Evolutionary conservation across 2,797 vertebrate genomes (phyloP), one percentile per base, ranked within the genome.

Genomic region (Spinibarbus caldwelli): DNA sequence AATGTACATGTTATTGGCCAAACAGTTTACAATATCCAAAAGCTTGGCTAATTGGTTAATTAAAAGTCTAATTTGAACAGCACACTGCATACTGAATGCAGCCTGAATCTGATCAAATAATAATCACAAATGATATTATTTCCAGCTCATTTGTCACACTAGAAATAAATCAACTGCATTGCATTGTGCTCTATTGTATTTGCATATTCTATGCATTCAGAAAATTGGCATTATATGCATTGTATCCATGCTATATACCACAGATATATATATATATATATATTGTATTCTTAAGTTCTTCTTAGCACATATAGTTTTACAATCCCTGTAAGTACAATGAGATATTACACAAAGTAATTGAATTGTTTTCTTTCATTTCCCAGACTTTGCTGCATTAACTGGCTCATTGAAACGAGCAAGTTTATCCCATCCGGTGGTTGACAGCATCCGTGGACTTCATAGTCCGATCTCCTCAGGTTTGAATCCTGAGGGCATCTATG

Each of bases 401-500:
- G 97, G 97, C 85, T 98, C 97, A 11, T 91, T 99, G 92, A 99
- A 98, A 90, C 96, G 97, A 9, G 97, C 97, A 0, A 93, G 94
- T 29, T 95, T 95, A 0, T 96, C 96, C 0, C 95, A 97, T 83
- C 93, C 95, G 0, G 94, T 96, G 83, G 96, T 97, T 80, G 95
- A 96, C 82, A 97, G 97, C 88, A 96, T 99, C 10, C 97, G 96
- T 21, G 96, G 97, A 87, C 96, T 99, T 5, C 97, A 98, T 90
- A 97, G 95, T 81, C 96, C 97, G 10, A 93, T 97, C 83, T 96
- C 95, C 0, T 97, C 97, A 36, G 96, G 96, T 72, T 96, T 99
- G 87, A 99, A 99, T 91, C 98, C 98, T 0, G 98, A 99, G 91
- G 98, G 98, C 78, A 99, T 99, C 93, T 99, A 99, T 15, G 98